phyloP scores from a whole-genome alignment of 2,797 vertebrate species.

The Miichthys miiuy region DNA sequence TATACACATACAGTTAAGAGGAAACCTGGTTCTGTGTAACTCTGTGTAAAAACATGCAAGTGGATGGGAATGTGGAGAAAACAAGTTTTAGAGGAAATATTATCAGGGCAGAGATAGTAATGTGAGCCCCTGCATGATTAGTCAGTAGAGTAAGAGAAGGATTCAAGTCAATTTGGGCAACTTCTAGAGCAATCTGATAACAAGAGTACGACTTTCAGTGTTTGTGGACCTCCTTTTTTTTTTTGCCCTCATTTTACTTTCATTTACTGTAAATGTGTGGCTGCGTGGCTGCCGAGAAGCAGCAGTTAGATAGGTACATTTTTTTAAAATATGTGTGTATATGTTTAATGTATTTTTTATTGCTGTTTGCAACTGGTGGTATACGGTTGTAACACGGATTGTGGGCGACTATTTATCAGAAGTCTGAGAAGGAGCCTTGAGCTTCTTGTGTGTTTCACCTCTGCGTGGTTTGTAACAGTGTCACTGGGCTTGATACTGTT shows the following conservation, averaged over 20 bases:
- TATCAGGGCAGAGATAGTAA: not conserved
- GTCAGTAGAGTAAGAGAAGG: too few relatives aligned
- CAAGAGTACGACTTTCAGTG: not conserved
- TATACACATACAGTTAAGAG: not conserved
- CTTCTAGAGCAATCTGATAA: not conserved
- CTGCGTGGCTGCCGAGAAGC: not conserved
- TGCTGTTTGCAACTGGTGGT: too few relatives aligned
- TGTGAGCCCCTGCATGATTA: not conserved
- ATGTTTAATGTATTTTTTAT: too few relatives aligned
- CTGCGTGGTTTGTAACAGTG: constrained; percentile 13
- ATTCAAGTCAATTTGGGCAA: not conserved
- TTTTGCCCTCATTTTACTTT: not conserved
- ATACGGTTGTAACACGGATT: too few relatives aligned
- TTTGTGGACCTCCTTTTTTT: not conserved
- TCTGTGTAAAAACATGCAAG: too few relatives aligned
- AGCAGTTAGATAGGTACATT: too few relatives aligned
- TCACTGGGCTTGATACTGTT: constrained; percentile 13
- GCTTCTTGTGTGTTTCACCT: too few relatives aligned
- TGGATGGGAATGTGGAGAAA: too few relatives aligned
- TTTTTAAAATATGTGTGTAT: too few relatives aligned
- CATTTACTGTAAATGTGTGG: not conserved
- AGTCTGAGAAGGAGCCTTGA: too few relatives aligned
- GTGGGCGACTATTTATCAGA: too few relatives aligned
- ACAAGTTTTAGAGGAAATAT: not conserved
- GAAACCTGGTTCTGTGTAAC: not conserved